Percentiles rank a stretch among this genome's conserved stretches.
Conservation (phyloP, 2,888 invertebrate species). For the Aradus depressus region DNA sequence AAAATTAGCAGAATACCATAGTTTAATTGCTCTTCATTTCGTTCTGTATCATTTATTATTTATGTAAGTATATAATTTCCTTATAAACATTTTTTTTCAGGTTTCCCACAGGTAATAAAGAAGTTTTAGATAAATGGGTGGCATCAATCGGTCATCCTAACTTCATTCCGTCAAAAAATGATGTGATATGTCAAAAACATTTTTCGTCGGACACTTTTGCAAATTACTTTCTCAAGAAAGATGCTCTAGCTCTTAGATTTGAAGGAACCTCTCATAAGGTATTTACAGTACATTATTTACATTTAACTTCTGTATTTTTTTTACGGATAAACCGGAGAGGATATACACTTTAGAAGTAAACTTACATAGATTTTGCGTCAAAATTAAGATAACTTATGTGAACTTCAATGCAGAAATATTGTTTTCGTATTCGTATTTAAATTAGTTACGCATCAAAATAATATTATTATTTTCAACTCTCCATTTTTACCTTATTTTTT, state of each 20-base stretch:
- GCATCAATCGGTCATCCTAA: slow-evolving; percentile 7
- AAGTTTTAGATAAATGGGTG: slow-evolving; percentile 8
- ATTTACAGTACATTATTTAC: background rate
- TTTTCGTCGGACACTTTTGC: slow-evolving; percentile 3
- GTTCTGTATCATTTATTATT: background rate
- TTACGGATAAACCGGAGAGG: too few relatives aligned
- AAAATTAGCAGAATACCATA: background rate
- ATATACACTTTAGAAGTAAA: too few relatives aligned
- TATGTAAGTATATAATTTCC: background rate
- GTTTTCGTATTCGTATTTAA: too few relatives aligned
- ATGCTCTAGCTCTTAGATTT: slow-evolving; percentile 1
- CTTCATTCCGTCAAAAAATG: slow-evolving; percentile 1
- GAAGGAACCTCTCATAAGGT: background rate
- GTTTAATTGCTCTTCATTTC: background rate
- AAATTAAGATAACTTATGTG: too few relatives aligned
- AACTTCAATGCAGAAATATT: too few relatives aligned
- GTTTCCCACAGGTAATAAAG: slow-evolving; percentile 9
- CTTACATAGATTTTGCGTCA: too few relatives aligned
- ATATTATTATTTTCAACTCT: too few relatives aligned
- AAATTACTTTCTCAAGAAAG: slow-evolving; percentile 6
- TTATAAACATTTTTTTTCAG: slow-evolving; percentile 7
- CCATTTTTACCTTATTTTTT: too few relatives aligned
- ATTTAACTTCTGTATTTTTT: background rate
- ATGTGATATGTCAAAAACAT: slow-evolving; percentile 9
- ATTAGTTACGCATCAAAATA: too few relatives aligned